Conservation (phyloP, 2,797 vertebrate genomes). For the Artibeus jamaicensis region DNA sequence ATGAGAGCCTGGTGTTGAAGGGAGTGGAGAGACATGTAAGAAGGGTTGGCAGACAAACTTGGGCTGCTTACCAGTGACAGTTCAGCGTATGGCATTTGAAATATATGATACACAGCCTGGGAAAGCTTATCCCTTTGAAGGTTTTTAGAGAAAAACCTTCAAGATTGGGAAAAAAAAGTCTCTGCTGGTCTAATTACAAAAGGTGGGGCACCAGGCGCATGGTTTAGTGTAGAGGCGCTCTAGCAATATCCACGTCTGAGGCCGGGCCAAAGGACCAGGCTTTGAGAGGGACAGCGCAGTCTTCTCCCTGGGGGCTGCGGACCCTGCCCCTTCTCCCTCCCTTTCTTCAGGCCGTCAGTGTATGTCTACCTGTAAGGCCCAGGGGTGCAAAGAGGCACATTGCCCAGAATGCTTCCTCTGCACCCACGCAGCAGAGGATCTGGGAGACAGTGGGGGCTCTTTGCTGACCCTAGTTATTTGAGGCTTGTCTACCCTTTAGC, state of each 20-base stretch:
- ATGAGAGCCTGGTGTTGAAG: background rate
- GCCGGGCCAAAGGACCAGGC: background rate
- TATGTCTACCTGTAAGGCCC: background rate
- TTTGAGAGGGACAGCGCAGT: background rate
- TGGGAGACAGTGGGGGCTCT: background rate
- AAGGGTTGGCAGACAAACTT: background rate
- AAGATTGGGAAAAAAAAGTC: background rate
- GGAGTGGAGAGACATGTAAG: background rate
- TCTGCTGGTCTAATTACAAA: background rate
- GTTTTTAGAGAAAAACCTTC: background rate
- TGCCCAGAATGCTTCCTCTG: background rate
- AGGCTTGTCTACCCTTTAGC: background rate
- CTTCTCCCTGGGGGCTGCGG: background rate
- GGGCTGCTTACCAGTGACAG: background rate
- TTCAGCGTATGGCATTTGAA: background rate
- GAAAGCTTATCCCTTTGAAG: background rate
- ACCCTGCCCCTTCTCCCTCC: background rate
- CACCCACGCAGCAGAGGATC: background rate
- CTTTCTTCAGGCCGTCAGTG: background rate
- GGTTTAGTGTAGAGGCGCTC: background rate
- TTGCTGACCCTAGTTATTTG: background rate
- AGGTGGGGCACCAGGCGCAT: background rate
- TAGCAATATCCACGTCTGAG: background rate
- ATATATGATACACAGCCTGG: background rate
- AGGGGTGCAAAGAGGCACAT: background rate